Evolutionary conservation across 2,797 vertebrate species (phyloP).

Genomic region (Antennarius maculatus): DNA sequence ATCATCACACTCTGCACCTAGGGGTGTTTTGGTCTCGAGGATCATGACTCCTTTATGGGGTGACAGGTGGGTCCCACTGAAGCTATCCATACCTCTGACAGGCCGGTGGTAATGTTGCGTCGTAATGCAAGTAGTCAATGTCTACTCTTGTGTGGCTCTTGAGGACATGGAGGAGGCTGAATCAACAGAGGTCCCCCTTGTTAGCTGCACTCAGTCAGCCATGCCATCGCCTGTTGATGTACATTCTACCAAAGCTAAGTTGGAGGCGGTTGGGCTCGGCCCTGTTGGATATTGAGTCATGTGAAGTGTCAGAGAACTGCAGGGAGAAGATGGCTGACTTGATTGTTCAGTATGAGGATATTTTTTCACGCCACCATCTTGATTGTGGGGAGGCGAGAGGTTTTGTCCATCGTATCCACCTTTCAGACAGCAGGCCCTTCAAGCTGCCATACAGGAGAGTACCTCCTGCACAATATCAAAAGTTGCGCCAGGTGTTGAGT

Average conservation of each 20-base stretch:
- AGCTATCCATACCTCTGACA: slow-evolving; percentile 12
- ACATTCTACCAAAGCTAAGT: too few species aligned
- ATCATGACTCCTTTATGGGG: slow-evolving; percentile 25
- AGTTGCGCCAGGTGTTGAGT: neutral
- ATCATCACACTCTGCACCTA: neutral
- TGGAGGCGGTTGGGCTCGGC: neutral
- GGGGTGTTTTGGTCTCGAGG: slow-evolving; percentile 7
- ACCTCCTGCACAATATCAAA: too few species aligned
- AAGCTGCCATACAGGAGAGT: neutral
- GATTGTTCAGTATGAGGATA: slow-evolving; percentile 7
- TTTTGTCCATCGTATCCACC: slow-evolving; percentile 22
- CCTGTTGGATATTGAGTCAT: neutral
- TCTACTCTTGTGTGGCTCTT: neutral
- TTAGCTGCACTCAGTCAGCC: too few species aligned
- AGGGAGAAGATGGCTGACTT: slow-evolving; percentile 5
- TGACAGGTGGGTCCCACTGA: slow-evolving; percentile 32
- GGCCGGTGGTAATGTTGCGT: neutral
- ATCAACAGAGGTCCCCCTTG: too few species aligned
- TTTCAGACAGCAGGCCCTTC: slow-evolving; percentile 18
- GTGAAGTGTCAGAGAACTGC: neutral
- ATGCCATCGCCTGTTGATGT: too few species aligned
- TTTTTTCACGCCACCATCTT: slow-evolving; percentile 22
- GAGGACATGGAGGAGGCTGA: too few species aligned
- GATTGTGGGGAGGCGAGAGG: slow-evolving; percentile 11
- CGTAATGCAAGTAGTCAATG: slow-evolving; percentile 31